Conservation (phyloP, 2,113 vertebrate genomes). For the Pterocles gutturalis region DNA sequence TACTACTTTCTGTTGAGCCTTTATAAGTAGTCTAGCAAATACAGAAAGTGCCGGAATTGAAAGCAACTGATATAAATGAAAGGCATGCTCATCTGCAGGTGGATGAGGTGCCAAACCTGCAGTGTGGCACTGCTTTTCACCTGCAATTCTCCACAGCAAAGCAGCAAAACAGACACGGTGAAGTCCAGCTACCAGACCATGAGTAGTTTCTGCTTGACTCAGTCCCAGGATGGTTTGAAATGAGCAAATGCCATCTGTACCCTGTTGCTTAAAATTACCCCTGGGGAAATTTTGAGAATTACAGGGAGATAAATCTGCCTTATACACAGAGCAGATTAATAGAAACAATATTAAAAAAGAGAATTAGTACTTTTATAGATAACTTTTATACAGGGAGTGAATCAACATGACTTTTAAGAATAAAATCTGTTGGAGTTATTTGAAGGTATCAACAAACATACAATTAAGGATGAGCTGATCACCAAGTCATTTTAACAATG, state of each 20-base stretch:
- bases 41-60: background rate
- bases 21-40: background rate
- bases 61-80: background rate
- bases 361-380: background rate
- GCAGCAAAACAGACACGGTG: background rate
- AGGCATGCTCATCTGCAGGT: background rate
- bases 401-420: background rate
- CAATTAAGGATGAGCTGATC: slow-evolving; percentile 11
- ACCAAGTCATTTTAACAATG: background rate
- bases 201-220: background rate
- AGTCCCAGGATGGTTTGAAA: background rate
- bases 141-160: background rate
- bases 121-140: background rate
- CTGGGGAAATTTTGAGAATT: background rate
- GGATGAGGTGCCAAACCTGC: background rate
- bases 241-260: background rate
- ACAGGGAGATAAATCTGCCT: background rate
- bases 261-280: background rate
- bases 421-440: slow-evolving; percentile 2
- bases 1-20: background rate
- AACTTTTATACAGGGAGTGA: background rate
- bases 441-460: background rate
- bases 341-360: background rate
- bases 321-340: background rate
- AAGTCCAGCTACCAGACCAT: background rate